phyloP scores from a whole-genome alignment of 2,797 vertebrate species.

The Micrastur ruficollis region DNA sequence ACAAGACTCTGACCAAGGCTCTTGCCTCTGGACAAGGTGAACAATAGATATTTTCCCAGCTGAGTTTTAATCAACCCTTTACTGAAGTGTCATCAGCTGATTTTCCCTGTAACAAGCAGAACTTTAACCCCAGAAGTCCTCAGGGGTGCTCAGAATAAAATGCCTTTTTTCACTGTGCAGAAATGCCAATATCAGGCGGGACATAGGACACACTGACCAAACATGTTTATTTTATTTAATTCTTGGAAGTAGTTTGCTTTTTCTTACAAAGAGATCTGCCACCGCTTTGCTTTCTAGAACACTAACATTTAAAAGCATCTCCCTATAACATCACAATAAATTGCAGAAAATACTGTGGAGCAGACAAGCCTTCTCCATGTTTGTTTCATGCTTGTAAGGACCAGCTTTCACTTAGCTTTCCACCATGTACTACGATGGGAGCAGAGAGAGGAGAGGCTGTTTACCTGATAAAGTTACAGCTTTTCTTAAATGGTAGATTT shows the following conservation, averaged over 20 bases:
- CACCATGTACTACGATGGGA: neutral
- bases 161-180: neutral
- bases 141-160: neutral
- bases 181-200: neutral
- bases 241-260: neutral
- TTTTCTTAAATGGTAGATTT: neutral
- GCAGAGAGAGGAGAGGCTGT: neutral
- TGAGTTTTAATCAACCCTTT: slow-evolving; percentile 11
- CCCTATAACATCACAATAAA: neutral
- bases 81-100: neutral
- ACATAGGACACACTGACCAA: neutral
- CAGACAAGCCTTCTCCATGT: neutral
- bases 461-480: neutral
- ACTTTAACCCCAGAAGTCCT: neutral
- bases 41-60: neutral
- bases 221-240: neutral
- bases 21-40: neutral
- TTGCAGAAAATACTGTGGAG: neutral
- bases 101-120: neutral
- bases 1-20: neutral
- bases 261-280: neutral
- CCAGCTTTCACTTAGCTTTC: neutral
- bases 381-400: neutral
- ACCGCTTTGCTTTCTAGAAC: neutral
- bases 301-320: neutral